phyloP scores from a whole-genome alignment of 2,888 invertebrate genomes.

The Nomada ruficornis region DNA sequence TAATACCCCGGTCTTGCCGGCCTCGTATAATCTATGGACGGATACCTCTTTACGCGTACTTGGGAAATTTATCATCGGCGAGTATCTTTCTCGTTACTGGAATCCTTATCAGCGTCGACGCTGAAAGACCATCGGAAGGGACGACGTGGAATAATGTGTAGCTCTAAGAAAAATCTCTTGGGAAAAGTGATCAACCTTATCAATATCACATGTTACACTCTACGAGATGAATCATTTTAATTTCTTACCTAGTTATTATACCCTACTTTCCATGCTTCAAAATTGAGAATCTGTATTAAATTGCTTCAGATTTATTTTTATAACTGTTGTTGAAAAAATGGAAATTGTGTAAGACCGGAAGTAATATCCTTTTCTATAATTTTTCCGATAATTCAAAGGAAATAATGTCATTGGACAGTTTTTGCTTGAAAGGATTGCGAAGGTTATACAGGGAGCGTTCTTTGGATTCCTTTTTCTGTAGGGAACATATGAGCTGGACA shows the following conservation, averaged over 20 bases:
- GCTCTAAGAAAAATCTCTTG: constrained; percentile 2
- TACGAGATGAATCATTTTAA: background rate
- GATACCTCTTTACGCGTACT: constrained; percentile 54
- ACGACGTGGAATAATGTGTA: constrained; percentile 23
- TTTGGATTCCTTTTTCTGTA: background rate
- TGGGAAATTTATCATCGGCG: constrained; percentile 54
- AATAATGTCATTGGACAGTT: background rate
- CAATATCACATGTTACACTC: background rate
- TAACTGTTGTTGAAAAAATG: background rate
- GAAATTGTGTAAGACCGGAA: background rate
- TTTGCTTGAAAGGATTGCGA: constrained; percentile 21
- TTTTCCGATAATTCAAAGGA: background rate
- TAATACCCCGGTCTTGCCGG: constrained; percentile 71
- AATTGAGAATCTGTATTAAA: no score
- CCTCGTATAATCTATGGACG: constrained; percentile 64
- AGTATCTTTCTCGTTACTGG: constrained; percentile 57
- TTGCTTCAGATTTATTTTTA: no score
- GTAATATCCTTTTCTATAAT: background rate
- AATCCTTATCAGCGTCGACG: constrained; percentile 50
- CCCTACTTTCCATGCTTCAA: background rate
- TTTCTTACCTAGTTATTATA: no score
- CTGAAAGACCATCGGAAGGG: constrained; percentile 25
- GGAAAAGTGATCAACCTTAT: background rate
- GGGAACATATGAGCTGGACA: constrained; percentile 10
- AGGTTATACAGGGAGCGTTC: background rate